Evolutionary conservation across 2,113 vertebrate species (phyloP).

Genomic region (Embiotoca jacksoni): DNA sequence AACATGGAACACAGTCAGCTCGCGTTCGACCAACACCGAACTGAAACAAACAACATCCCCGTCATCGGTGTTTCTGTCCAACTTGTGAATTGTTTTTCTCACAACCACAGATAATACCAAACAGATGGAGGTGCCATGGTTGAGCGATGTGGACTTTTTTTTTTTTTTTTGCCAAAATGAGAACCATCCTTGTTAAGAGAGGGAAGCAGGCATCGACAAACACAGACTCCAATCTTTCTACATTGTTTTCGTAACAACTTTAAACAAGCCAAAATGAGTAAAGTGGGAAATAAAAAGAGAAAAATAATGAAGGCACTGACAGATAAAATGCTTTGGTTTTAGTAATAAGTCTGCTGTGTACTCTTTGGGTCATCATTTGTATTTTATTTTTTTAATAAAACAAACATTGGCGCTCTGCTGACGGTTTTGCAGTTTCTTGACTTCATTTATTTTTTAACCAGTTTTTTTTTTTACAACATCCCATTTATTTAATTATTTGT

Average conservation of each 20-base stretch:
- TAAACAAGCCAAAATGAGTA: conserved; percentile 69
- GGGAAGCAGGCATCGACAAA: conserved; percentile 35
- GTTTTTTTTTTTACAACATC: neutral
- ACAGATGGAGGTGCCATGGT: conserved; percentile 33
- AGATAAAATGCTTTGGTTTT: conserved; percentile 63
- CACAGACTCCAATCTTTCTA: conserved; percentile 33
- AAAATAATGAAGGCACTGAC: conserved; percentile 42
- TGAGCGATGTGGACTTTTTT: conserved; percentile 31
- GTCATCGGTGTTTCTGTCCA: conserved; percentile 13
- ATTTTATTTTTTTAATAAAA: conserved; percentile 89
- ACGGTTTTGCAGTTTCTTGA: conserved; percentile 2
- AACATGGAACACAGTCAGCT: conserved; percentile 50
- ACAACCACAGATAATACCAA: conserved; percentile 30
- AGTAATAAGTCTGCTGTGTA: conserved; percentile 76
- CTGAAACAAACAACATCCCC: neutral
- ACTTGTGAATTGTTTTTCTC: conserved; percentile 10
- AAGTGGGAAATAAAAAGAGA: conserved; percentile 30
- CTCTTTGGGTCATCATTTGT: conserved; percentile 84
- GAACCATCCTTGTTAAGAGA: conserved; percentile 38
- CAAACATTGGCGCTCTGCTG: conserved; percentile 72
- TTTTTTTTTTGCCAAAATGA: conserved; percentile 50
- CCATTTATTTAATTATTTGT: no score
- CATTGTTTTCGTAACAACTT: conserved; percentile 50
- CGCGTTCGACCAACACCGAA: conserved; percentile 26
- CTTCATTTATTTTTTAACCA: neutral